Evolutionary conservation across 2,888 invertebrate species (phyloP).

Genomic region (Scaptomyza parva): DNA sequence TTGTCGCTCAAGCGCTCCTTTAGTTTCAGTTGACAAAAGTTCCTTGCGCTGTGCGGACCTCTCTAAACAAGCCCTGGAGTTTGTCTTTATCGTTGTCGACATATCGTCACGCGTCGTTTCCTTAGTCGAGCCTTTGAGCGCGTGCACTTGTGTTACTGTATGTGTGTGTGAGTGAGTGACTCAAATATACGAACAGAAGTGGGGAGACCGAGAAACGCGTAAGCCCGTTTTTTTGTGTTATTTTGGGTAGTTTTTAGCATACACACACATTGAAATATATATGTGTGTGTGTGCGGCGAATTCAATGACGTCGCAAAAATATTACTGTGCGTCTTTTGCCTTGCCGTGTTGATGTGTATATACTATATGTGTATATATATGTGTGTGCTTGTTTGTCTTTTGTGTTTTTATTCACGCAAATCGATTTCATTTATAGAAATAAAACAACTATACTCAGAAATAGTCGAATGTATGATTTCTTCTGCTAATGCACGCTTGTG

Average conservation of each 20-base stretch:
- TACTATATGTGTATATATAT: constrained; percentile 8
- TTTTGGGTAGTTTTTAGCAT: constrained; percentile 47
- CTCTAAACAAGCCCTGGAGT: constrained; percentile 23
- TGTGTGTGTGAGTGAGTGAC: constrained; percentile 45
- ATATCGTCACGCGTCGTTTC: constrained; percentile 69
- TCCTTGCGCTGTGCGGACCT: constrained; percentile 70
- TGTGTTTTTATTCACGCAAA: constrained; percentile 60
- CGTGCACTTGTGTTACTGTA: constrained; percentile 8
- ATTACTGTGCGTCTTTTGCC: constrained; percentile 58
- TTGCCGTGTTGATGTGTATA: constrained; percentile 24
- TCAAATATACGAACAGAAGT: constrained; percentile 38
- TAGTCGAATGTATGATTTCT: constrained; percentile 13
- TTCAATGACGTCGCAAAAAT: constrained; percentile 80
- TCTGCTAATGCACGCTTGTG: constrained; percentile 29
- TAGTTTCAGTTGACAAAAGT: constrained; percentile 71
- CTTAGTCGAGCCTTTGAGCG: constrained; percentile 37
- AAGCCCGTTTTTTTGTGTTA: constrained; percentile 30
- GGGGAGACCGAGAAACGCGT: constrained; percentile 35
- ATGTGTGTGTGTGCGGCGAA: constrained; percentile 68
- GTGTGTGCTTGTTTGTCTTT: constrained; percentile 30
- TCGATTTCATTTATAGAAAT: constrained; percentile 69
- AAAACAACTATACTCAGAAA: constrained; percentile 27
- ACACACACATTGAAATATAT: constrained; percentile 36
- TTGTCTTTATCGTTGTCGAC: constrained; percentile 46
- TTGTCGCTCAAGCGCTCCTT: constrained; percentile 51